These are phyloP conservation scores for Narcine bancroftii DNA, from an alignment of 2,113 vertebrate genomes.

Conservation along the genomic window DNA sequence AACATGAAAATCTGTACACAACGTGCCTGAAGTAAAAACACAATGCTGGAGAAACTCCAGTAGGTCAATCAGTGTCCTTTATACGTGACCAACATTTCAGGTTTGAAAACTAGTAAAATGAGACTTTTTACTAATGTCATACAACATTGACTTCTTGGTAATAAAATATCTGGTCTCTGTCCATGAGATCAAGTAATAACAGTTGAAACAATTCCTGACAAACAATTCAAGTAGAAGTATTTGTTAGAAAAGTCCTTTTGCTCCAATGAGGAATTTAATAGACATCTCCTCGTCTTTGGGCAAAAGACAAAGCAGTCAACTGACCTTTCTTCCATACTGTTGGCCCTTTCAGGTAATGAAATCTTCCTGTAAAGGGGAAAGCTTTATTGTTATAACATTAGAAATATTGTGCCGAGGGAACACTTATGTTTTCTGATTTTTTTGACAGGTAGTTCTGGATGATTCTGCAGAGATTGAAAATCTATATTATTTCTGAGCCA, in stretches of 20 bases:
- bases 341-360: slow-evolving; percentile 22
- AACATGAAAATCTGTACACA: no score
- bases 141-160: background rate
- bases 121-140: no score
- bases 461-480: background rate
- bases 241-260: background rate
- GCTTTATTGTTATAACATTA: background rate
- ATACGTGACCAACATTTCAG: no score
- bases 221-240: background rate
- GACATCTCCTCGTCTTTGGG: background rate
- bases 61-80: no score
- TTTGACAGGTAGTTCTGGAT: background rate
- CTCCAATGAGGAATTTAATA: background rate
- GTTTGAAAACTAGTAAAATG: no score
- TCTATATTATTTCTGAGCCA: background rate
- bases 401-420: background rate
- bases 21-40: no score
- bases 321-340: background rate
- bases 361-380: slow-evolving; percentile 8
- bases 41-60: no score
- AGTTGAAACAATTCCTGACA: background rate
- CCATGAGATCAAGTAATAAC: slow-evolving; percentile 6
- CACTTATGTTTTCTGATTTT: background rate
- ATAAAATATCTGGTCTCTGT: background rate
- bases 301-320: background rate